Base-by-base conservation (phyloP, 64 coral and sea anemone species). In the Pachyseris speciosa region DNA sequence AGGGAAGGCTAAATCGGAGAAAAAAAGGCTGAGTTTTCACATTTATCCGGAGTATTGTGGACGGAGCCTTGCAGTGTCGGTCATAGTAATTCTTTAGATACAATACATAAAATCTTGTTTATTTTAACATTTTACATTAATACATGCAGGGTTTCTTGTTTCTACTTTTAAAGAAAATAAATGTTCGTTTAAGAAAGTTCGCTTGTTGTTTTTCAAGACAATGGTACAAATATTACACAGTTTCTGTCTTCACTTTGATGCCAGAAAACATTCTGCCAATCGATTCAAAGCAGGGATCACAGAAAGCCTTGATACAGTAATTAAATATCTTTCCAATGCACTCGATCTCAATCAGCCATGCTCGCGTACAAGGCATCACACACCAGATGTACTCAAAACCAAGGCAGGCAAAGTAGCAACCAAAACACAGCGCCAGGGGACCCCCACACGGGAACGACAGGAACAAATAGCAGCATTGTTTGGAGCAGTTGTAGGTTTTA, bases 331-430 rank as follows among this genome's bases (percentile, higher is more conserved):
- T 68, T 7, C 83, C 83, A 4, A 69, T 34, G 20, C 60, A 85
- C 32, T 49, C 63, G 24, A 85, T 47, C 29, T 30, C 12, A 9
- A 85, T 85, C 15, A 67, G 37, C 39, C 44, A 69, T 0, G 83
- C 63, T 17, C 24, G 34, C 19, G 41, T 68, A 7, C 83, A 85
- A 13, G 83, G 83, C 22, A 31, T 67, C 25, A 85, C 31, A 34
- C 83, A 85, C 83, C 83, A 85, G 39, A 85, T 47, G 61, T 85
- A 85, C 26, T 85, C 61, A 28, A 85, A 85, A 22, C 83, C 83
- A 1, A 85, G n/a, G 33, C 83, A 85, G 26, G 83, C 83, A 68
- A 85, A 85, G 63, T 85, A 85, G 9, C 60, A 85, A n/a, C 83
- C 83, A 20, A 43, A 85, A 67, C 20, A 85, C 30, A 84, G 60